A percentile compares a stretch with the other conserved stretches of the same genome.
Conservation (phyloP, 2,888 invertebrate genomes). For the Drosophila anomelani region DNA sequence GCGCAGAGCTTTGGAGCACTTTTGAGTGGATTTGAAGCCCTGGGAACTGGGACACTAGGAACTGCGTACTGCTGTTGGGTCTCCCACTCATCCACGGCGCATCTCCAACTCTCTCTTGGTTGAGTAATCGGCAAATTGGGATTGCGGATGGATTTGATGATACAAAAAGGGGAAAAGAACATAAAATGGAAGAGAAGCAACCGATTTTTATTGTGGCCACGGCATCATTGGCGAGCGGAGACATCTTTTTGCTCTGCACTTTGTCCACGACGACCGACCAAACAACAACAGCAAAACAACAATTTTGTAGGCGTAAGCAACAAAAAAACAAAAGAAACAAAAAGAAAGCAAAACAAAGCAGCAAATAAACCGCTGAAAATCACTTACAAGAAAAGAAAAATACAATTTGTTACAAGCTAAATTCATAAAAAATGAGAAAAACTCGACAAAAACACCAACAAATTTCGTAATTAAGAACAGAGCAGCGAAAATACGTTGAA, state of each 20-base stretch:
- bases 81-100: constrained; percentile 1
- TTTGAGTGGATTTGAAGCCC: constrained; percentile 53
- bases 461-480: constrained; percentile 13
- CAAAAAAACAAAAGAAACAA: constrained; percentile 12
- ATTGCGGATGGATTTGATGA: constrained; percentile 9
- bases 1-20: constrained; percentile 84
- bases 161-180: not conserved
- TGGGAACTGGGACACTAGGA: not conserved
- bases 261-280: constrained; percentile 74
- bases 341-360: constrained; percentile 4
- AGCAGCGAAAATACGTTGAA: constrained; percentile 20
- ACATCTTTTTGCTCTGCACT: constrained; percentile 16
- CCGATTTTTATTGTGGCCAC: constrained; percentile 41
- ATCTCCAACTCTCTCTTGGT: constrained; percentile 14
- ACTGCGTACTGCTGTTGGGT: not conserved
- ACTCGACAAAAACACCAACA: constrained; percentile 19
- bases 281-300: constrained; percentile 40
- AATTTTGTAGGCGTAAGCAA: constrained; percentile 68
- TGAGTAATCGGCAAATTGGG: constrained; percentile 5
- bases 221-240: constrained; percentile 20
- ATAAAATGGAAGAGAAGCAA: not conserved
- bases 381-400: constrained; percentile 16
- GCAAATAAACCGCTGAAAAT: constrained; percentile 5
- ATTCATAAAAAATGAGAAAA: constrained; percentile 6
- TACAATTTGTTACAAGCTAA: constrained; percentile 28